phyloP scores from a whole-genome alignment of 1,140 invertebrate genomes.

The Frieseomelitta varia region DNA sequence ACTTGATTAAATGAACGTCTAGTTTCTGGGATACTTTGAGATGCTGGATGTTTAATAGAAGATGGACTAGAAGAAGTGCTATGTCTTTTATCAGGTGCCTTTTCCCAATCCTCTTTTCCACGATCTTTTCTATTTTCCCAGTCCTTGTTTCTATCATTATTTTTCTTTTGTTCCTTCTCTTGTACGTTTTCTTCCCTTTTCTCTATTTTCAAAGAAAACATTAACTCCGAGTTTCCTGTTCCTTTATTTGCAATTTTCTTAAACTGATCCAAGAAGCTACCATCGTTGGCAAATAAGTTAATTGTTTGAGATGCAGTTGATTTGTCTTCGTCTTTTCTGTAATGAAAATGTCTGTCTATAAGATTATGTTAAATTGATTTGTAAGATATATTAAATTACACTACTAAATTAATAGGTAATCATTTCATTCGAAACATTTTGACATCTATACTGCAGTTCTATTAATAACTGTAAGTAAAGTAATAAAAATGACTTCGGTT shows the following conservation, averaged over 20 bases:
- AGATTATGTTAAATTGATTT: not conserved
- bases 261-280: slow-evolving; percentile 90
- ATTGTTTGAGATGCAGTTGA: slow-evolving; percentile 67
- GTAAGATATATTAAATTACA: not conserved
- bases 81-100: slow-evolving; percentile 70
- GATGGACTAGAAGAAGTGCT: slow-evolving; percentile 78
- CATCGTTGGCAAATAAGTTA: slow-evolving; percentile 91
- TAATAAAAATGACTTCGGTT: no score
- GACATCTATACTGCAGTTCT: not conserved
- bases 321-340: slow-evolving; percentile 78
- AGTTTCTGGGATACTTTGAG: slow-evolving; percentile 71
- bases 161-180: slow-evolving; percentile 74
- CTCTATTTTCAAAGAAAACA: slow-evolving; percentile 58
- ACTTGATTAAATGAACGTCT: slow-evolving; percentile 71
- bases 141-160: slow-evolving; percentile 73
- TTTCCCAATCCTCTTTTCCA: slow-evolving; percentile 75
- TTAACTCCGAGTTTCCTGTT: slow-evolving; percentile 51
- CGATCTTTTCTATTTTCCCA: slow-evolving; percentile 75
- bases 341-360: not conserved
- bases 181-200: slow-evolving; percentile 73
- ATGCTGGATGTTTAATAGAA: slow-evolving; percentile 70
- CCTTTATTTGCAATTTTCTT: slow-evolving; percentile 85
- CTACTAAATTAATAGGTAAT: not conserved
- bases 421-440: not conserved
- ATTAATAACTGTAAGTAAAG: not conserved